Conservation (phyloP, 2,888 invertebrate genomes). For the Agonopterix subpropinquella region DNA sequence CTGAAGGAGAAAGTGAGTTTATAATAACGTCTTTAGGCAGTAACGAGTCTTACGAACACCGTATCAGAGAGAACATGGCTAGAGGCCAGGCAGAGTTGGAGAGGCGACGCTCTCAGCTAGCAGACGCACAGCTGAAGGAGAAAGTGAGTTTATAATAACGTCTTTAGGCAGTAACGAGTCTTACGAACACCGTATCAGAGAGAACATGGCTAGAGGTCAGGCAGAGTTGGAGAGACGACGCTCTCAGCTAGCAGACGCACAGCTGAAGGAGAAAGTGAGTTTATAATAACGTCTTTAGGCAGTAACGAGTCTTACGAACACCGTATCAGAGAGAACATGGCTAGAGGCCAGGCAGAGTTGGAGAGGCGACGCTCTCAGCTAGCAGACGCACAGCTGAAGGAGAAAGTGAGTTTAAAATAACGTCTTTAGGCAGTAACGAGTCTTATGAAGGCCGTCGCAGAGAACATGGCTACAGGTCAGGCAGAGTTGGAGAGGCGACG, state of each 20-base stretch:
- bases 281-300: conserved; percentile 35
- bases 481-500: conserved; percentile 95
- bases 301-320: conserved; percentile 91
- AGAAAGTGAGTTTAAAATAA: conserved; percentile 64
- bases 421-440: too few relatives aligned
- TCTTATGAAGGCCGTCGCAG: conserved; percentile 90
- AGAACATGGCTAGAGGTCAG: conserved; percentile 98
- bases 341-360: conserved; percentile 97
- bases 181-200: conserved; percentile 97
- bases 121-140: conserved; percentile 93
- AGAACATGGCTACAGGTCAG: conserved; percentile 97
- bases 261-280: conserved; percentile 84
- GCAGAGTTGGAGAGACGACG: conserved; percentile 95
- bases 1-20: conserved; percentile 83
- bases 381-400: conserved; percentile 92
- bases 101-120: conserved; percentile 88
- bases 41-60: conserved; percentile 92
- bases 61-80: conserved; percentile 97
- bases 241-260: conserved; percentile 91
- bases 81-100: conserved; percentile 98
- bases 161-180: conserved; percentile 73
- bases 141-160: conserved; percentile 49
- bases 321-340: conserved; percentile 96
- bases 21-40: conserved; percentile 43
- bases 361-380: conserved; percentile 92